Conservation (phyloP, 1,140 invertebrate genomes). For the Brachionus rotundiformis region DNA sequence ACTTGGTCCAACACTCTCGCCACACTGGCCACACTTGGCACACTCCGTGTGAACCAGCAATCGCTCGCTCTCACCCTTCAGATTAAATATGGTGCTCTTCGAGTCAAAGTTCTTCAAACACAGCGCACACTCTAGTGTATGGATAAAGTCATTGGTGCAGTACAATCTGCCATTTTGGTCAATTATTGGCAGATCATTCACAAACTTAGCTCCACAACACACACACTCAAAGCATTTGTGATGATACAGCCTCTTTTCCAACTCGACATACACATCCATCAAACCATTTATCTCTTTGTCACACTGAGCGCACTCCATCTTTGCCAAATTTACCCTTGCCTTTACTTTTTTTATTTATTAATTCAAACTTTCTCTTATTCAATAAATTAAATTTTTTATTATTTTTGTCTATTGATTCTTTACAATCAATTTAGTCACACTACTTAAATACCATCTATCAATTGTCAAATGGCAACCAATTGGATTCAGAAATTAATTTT, state of each 20-base stretch:
- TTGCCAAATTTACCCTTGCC: not conserved
- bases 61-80: not conserved
- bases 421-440: not conserved
- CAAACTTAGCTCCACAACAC: not conserved
- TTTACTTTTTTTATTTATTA: not conserved
- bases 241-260: not conserved
- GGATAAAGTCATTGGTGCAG: constrained; percentile 4
- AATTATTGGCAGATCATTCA: not conserved
- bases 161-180: not conserved
- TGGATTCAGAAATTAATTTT: not conserved
- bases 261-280: not conserved
- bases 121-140: not conserved
- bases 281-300: not conserved
- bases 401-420: not conserved
- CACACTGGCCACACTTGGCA: not conserved
- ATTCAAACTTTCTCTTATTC: not conserved
- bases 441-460: not conserved
- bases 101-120: not conserved
- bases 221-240: constrained; percentile 21
- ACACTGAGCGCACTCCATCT: not conserved
- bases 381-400: not conserved
- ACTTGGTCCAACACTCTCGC: not conserved
- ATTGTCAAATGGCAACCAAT: constrained; percentile 30
- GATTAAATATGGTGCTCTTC: not conserved
- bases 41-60: not conserved